phyloP scores from a whole-genome alignment of 64 coral and sea anemone species.

The Acropora tenuis region DNA sequence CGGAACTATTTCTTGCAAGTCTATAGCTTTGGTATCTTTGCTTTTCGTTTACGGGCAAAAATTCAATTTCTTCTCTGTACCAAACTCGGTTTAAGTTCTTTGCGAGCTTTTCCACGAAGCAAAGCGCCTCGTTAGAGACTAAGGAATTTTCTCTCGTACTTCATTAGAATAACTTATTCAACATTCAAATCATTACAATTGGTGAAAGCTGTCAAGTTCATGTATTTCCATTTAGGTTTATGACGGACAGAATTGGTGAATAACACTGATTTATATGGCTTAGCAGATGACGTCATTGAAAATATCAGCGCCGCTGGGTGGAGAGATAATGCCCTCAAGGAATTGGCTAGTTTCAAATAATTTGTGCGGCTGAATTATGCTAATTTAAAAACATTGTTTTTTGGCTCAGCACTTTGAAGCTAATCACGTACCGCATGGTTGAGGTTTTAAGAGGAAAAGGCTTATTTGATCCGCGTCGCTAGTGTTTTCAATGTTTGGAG shows the following conservation, averaged over 20 bases:
- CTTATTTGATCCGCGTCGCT: too few species aligned
- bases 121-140: background rate
- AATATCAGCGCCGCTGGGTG: too few species aligned
- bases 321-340: too few species aligned
- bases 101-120: background rate
- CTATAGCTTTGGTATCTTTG: background rate
- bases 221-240: background rate
- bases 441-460: too few species aligned
- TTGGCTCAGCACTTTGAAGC: too few species aligned
- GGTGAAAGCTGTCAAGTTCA: background rate
- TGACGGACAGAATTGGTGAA: background rate
- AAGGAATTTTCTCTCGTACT: background rate
- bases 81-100: background rate
- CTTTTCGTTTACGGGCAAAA: background rate
- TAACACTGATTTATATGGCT: background rate
- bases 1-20: background rate
- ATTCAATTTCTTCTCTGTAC: background rate
- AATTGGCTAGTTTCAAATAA: too few species aligned
- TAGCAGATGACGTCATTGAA: too few species aligned
- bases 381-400: too few species aligned
- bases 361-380: too few species aligned
- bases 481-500: too few species aligned
- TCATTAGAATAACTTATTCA: background rate
- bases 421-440: too few species aligned
- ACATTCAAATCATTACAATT: background rate